Evolutionary conservation across 2,113 vertebrate genomes (phyloP).

Genomic region (Lutjanus erythropterus): DNA sequence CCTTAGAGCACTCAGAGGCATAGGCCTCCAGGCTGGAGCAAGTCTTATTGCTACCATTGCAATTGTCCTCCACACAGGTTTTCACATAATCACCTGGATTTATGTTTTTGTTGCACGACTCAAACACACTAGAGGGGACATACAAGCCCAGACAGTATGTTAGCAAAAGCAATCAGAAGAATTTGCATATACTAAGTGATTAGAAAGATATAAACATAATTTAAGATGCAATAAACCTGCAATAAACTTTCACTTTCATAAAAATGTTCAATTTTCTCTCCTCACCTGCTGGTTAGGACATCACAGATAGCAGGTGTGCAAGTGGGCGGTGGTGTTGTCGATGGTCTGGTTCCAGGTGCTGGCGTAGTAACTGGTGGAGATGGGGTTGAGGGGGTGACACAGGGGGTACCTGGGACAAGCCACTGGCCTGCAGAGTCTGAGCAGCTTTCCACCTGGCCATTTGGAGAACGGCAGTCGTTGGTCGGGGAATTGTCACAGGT

Average conservation of each 20-base stretch:
- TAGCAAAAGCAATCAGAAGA: not conserved
- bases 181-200: not conserved
- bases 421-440: conserved; percentile 84
- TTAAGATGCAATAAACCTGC: not conserved
- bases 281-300: conserved; percentile 87
- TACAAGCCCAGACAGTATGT: not conserved
- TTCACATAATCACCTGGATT: conserved; percentile 78
- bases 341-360: not conserved
- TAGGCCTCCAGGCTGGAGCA: conserved; percentile 91
- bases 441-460: conserved; percentile 82
- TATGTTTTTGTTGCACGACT: conserved; percentile 78
- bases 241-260: not conserved
- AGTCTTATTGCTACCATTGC: conserved; percentile 47
- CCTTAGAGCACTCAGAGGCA: conserved; percentile 84
- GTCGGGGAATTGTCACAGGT: conserved; percentile 87
- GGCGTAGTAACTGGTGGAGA: not conserved
- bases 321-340: not conserved
- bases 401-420: conserved; percentile 73
- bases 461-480: conserved; percentile 90
- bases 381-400: conserved; percentile 51
- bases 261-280: not conserved
- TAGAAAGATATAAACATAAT: not conserved
- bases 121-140: conserved; percentile 85
- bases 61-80: conserved; percentile 86
- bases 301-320: conserved; percentile 83